Percentiles rank a stretch among this genome's conserved stretches.
phyloP scores from a whole-genome alignment of 2,888 invertebrate genomes.

The Xestia xanthographa region DNA sequence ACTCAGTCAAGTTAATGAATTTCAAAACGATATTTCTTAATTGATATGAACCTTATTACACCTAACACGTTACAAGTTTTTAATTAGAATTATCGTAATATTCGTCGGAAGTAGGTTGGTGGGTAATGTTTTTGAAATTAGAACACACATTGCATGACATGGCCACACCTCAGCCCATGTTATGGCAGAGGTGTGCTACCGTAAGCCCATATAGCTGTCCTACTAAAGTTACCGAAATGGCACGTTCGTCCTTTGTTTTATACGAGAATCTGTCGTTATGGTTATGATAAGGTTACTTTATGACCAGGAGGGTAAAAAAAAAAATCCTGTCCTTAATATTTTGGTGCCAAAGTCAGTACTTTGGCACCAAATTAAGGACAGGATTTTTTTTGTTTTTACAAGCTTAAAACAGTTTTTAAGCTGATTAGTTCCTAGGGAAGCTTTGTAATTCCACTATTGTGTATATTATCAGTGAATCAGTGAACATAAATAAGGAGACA shows the following conservation, averaged over 20 bases:
- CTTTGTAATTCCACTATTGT: no score
- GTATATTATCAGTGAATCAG: no score
- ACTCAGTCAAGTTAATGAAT: neutral
- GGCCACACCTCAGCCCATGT: constrained; percentile 23
- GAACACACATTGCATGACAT: constrained; percentile 39
- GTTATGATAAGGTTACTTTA: neutral
- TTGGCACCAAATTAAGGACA: no score
- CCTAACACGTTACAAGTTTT: constrained; percentile 27
- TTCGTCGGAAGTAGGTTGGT: constrained; percentile 6
- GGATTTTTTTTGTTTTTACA: no score
- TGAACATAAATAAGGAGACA: neutral
- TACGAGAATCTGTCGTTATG: neutral
- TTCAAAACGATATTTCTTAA: constrained; percentile 44
- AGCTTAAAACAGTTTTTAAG: no score
- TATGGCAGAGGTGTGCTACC: constrained; percentile 34
- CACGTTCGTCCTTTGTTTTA: constrained; percentile 24
- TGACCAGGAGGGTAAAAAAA: neutral
- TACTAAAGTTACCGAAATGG: constrained; percentile 36
- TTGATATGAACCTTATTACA: constrained; percentile 29
- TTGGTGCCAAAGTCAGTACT: neutral
- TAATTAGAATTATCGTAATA: constrained; percentile 25
- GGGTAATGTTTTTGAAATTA: constrained; percentile 29
- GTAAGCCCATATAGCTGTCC: constrained; percentile 32
- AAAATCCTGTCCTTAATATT: no score
- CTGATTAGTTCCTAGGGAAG: no score